Percentiles rank a stretch among this genome's conserved stretches.
These are phyloP conservation scores for Protosalanx chinensis DNA, from an alignment of 2,797 vertebrate species.

Conservation along the genomic window DNA sequence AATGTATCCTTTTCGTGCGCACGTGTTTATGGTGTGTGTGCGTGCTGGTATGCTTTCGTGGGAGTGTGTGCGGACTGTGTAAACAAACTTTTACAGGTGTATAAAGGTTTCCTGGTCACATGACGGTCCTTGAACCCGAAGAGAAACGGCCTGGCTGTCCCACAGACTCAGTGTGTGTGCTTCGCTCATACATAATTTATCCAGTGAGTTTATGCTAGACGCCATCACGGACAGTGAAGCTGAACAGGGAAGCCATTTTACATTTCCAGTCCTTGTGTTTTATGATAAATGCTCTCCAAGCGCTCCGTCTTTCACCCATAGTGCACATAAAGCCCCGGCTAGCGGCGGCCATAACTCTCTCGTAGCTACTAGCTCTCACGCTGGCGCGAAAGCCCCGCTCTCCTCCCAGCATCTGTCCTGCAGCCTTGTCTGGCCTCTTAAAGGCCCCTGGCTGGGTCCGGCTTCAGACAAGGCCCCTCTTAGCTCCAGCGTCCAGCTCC, in stretches of 20 bases:
- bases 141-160: constrained; percentile 54
- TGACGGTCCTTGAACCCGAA: constrained; percentile 48
- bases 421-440: not conserved
- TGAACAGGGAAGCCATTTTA: constrained; percentile 68
- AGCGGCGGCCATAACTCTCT: constrained; percentile 66
- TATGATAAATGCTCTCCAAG: constrained; percentile 76
- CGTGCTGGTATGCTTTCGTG: not conserved
- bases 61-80: constrained; percentile 20
- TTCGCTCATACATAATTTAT: constrained; percentile 62
- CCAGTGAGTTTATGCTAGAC: constrained; percentile 63
- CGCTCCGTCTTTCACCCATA: constrained; percentile 72
- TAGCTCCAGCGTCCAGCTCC: not conserved
- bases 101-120: constrained; percentile 54
- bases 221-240: constrained; percentile 57
- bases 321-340: constrained; percentile 70
- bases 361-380: constrained; percentile 50
- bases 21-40: not conserved
- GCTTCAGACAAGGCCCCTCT: too few species aligned
- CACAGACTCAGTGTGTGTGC: not conserved
- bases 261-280: constrained; percentile 63
- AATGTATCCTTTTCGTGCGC: too few species aligned
- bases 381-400: constrained; percentile 60
- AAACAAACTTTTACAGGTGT: constrained; percentile 46
- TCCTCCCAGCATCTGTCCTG: constrained; percentile 43
- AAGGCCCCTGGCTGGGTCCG: too few species aligned